Conservation (phyloP, 2,113 vertebrate genomes). For the Lophotis ruficrista region DNA sequence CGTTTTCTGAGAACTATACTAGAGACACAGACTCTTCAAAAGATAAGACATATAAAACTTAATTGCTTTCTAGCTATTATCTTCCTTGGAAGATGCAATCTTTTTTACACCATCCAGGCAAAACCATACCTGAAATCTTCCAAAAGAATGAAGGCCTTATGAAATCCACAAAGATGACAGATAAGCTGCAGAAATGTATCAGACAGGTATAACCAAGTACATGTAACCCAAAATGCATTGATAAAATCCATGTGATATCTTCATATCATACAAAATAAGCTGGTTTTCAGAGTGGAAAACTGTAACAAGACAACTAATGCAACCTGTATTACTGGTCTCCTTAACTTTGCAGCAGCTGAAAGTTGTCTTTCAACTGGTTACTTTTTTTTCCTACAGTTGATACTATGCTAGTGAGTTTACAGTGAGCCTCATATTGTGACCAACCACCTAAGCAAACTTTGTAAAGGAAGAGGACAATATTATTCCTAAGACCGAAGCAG, state of each 20-base stretch:
- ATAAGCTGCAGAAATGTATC: not conserved
- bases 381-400: not conserved
- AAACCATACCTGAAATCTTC: not conserved
- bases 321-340: not conserved
- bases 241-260: not conserved
- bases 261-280: not conserved
- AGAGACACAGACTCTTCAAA: not conserved
- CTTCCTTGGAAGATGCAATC: not conserved
- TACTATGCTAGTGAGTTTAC: not conserved
- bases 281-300: slow-evolving; percentile 35
- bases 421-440: not conserved
- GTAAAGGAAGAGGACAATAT: not conserved
- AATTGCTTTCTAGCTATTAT: not conserved
- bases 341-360: not conserved
- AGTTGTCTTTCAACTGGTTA: not conserved
- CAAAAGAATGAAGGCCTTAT: not conserved
- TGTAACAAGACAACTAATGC: not conserved
- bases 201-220: not conserved
- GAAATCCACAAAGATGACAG: not conserved
- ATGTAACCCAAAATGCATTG: not conserved
- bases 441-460: not conserved
- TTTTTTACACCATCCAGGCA: not conserved
- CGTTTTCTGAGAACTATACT: not conserved
- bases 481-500: not conserved
- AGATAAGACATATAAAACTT: not conserved